Base-by-base conservation (phyloP, 1,140 invertebrate genomes). In the Drosophila subpulchrella region DNA sequence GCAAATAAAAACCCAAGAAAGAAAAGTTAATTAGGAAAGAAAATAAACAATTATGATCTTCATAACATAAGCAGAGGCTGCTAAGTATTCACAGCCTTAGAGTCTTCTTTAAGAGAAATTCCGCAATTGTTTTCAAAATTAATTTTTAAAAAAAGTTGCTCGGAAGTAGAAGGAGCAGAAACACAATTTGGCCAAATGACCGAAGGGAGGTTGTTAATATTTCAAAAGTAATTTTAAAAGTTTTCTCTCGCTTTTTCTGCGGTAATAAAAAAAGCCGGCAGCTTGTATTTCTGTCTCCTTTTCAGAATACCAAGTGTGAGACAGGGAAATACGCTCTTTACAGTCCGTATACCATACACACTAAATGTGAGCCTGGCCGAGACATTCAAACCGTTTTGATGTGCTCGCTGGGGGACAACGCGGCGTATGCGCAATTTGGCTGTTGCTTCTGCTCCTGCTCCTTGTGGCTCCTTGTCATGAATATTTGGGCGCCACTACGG, bases 201-300 rank as follows among this genome's bases (percentile, higher is more conserved):
- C 78, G 44, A 17, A 44, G 56, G 78, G 39, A 54, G 32, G 65
- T 73, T 81, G 72, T 77, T 73, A 62, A 46, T 46, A 46, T 81
- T 81, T 76, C 53, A 81, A 77, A 81, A 81, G 78, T 81, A 67
- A 81, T 81, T 77, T 81, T 38, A 54, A 59, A 58, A 81, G 63
- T 81, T 57, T 47, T 38, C 42, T 8, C 17, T 54, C 46, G 47
- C 39, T 27, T 48, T 38, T 55, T 63, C 34, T 57, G 39, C 38
- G 59, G 54, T 72, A 66, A 78, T 65, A 51, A 65, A 62, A 62
- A 27, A 58, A 60, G 39, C 42, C 24, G 53, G 57, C 6, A 20
- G 20, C 27, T 34, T 12, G 11, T 36, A 12, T 34, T 11, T 24
- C 39, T 17, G n/a, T n/a, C n/a, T 46, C 32, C 20, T 17, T 36